These are phyloP conservation scores for Thelaira solivaga DNA, from an alignment of 2,888 invertebrate species.

Conservation along the genomic window DNA sequence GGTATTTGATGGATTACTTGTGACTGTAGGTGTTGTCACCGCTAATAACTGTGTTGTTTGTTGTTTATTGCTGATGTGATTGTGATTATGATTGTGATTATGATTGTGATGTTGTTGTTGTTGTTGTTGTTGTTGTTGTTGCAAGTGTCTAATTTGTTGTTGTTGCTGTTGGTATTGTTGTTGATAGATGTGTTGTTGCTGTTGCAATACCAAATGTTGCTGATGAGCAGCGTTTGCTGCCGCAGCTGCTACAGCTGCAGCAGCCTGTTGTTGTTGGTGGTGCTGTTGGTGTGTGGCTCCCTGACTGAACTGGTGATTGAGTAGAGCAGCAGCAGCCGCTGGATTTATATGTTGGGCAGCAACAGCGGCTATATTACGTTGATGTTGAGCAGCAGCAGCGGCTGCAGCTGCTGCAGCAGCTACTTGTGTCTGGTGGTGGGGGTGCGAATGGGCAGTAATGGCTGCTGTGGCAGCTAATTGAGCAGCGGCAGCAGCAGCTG, in stretches of 20 bases:
- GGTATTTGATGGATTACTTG: slow-evolving; percentile 55
- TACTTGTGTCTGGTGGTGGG: slow-evolving; percentile 67
- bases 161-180: slow-evolving; percentile 69
- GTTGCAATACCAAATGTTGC: slow-evolving; percentile 72
- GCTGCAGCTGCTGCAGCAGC: slow-evolving; percentile 72
- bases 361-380: slow-evolving; percentile 69
- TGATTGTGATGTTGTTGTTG: slow-evolving; percentile 67
- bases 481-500: slow-evolving; percentile 68
- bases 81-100: slow-evolving; percentile 64
- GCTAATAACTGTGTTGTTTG: slow-evolving; percentile 64
- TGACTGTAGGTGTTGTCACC: slow-evolving; percentile 64
- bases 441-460: slow-evolving; percentile 65
- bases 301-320: slow-evolving; percentile 73
- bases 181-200: slow-evolving; percentile 73
- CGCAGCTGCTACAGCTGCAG: slow-evolving; percentile 68
- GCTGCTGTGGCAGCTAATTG: slow-evolving; percentile 67
- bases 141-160: slow-evolving; percentile 69
- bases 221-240: slow-evolving; percentile 73
- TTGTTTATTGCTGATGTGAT: slow-evolving; percentile 68
- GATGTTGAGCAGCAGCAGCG: slow-evolving; percentile 71
- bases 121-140: slow-evolving; percentile 69
- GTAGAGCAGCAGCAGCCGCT: slow-evolving; percentile 71
- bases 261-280: slow-evolving; percentile 64
- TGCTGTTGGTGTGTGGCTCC: slow-evolving; percentile 64
- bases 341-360: slow-evolving; percentile 69